These are phyloP conservation scores for Phalacrocorax aristotelis DNA, from an alignment of 2,113 vertebrate genomes.

Conservation along the genomic window DNA sequence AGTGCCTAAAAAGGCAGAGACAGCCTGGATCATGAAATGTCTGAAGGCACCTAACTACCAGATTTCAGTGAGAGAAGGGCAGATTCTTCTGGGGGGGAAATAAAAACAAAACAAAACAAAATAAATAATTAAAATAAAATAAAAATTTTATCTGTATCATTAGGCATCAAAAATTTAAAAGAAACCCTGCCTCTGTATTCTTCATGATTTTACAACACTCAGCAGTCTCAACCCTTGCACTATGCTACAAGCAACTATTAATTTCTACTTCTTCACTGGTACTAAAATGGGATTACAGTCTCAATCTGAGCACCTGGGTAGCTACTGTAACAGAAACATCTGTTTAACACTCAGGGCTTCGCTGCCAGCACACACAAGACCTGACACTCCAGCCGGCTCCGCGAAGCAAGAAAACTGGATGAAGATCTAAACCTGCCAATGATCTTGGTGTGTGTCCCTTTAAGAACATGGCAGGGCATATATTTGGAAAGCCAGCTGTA, in stretches of 20 bases:
- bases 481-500: conserved; percentile 56
- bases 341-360: background rate
- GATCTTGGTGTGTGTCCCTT: background rate
- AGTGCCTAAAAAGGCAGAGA: background rate
- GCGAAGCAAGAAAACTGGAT: background rate
- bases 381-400: background rate
- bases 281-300: background rate
- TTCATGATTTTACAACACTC: background rate
- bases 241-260: background rate
- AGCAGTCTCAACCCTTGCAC: background rate
- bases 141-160: background rate
- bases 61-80: background rate
- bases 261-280: background rate
- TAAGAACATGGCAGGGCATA: conserved; percentile 25
- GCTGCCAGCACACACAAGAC: background rate
- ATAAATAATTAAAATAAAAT: too few relatives aligned
- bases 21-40: background rate
- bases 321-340: background rate
- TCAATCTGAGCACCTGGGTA: background rate
- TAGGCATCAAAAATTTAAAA: background rate
- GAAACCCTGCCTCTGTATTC: background rate
- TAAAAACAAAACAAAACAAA: too few relatives aligned
- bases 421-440: background rate
- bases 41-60: background rate
- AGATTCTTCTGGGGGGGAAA: background rate